Evolutionary conservation across 1,140 invertebrate genomes (phyloP).

Genomic region (Drosophila equinoxialis): DNA sequence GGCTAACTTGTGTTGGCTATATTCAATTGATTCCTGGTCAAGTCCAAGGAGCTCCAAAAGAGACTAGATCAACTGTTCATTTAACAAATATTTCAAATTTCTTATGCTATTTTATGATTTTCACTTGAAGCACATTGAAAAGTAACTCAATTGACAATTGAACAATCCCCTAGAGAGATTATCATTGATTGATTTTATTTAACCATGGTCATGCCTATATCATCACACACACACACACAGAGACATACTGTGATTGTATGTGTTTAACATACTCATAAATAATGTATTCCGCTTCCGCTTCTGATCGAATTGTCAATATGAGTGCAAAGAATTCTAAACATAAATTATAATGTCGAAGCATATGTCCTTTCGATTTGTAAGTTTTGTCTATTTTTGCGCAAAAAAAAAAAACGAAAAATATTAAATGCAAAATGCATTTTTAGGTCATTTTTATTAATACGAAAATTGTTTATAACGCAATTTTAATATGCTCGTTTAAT

Average conservation of each 20-base stretch:
- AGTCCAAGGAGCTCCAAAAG: not conserved
- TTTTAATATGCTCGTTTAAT: constrained; percentile 65
- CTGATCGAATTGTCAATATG: not conserved
- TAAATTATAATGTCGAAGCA: constrained; percentile 45
- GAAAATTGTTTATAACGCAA: constrained; percentile 57
- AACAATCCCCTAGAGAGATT: no score
- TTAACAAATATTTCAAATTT: no score
- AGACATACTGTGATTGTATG: no score
- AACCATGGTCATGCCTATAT: no score
- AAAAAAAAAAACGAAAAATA: constrained; percentile 8
- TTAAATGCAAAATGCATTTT: constrained; percentile 67
- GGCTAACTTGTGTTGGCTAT: not conserved
- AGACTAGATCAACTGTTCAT: no score
- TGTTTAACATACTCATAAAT: no score
- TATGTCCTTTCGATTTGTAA: constrained; percentile 37
- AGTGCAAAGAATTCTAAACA: constrained; percentile 10
- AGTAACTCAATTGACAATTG: no score
- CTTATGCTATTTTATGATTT: no score
- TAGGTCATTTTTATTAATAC: constrained; percentile 72
- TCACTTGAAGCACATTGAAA: no score
- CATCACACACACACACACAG: no score
- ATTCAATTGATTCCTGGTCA: not conserved
- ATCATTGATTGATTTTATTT: no score
- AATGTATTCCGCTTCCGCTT: not conserved
- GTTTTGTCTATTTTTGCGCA: constrained; percentile 8